Percentiles rank a stretch among this genome's conserved stretches.
Evolutionary conservation across 1,140 invertebrate species (phyloP).

Genomic region (Drosophila pseudoobscura): DNA sequence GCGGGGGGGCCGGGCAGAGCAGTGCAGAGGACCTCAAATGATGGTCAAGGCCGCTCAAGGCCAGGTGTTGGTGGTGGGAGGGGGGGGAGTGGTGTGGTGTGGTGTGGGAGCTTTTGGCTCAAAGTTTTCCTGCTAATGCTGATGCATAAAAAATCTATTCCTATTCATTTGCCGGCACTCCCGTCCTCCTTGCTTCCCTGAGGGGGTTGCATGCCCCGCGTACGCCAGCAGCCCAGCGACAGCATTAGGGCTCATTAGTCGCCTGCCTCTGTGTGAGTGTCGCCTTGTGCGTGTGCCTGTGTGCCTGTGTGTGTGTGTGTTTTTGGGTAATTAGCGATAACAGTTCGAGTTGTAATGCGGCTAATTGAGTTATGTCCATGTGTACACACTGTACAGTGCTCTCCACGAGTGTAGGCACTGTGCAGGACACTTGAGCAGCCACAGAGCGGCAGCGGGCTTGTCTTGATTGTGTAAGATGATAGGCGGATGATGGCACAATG

Average conservation of each 20-base stretch:
- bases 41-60: constrained; percentile 59
- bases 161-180: constrained; percentile 45
- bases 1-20: neutral
- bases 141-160: constrained; percentile 34
- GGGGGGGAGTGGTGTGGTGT: neutral
- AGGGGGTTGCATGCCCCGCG: no score
- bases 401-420: constrained; percentile 17
- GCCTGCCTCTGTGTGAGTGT: constrained; percentile 3
- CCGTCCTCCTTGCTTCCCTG: neutral
- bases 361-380: constrained; percentile 41
- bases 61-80: neutral
- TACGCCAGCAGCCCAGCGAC: constrained; percentile 5
- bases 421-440: neutral
- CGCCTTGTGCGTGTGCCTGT: neutral
- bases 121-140: constrained; percentile 18
- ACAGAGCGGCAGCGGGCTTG: no score
- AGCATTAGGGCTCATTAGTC: constrained; percentile 47
- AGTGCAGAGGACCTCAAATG: neutral
- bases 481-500: no score
- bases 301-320: no score
- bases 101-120: constrained; percentile 19
- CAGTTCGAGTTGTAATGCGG: constrained; percentile 33
- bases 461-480: constrained; percentile 22
- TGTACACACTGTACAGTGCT: constrained; percentile 27
- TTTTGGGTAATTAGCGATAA: constrained; percentile 45